Conservation (phyloP, 2,797 vertebrate genomes). For the Craterocephalus amniculus region DNA sequence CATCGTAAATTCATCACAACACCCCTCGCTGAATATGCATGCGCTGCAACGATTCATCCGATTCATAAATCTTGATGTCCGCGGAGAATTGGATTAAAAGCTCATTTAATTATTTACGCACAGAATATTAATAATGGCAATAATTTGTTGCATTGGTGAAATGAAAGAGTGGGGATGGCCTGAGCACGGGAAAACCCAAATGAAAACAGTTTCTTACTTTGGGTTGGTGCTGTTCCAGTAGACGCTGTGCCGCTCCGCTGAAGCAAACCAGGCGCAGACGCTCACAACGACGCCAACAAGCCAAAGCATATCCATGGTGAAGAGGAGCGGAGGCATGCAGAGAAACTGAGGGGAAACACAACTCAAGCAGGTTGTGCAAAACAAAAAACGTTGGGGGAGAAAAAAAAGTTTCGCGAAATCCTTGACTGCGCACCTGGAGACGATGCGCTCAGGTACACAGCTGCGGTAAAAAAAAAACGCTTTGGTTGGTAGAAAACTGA, state of each 20-base stretch:
- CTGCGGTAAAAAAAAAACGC: background rate
- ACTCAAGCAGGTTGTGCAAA: conserved; percentile 47
- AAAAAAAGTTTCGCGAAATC: conserved; percentile 7
- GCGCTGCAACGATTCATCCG: conserved; percentile 7
- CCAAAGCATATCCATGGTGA: conserved; percentile 82
- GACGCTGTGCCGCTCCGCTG: conserved; percentile 83
- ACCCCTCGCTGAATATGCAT: conserved; percentile 57
- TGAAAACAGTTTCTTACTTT: conserved; percentile 70
- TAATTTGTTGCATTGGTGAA: background rate
- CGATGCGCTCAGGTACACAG: background rate
- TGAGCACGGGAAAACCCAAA: background rate
- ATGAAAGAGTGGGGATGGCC: background rate
- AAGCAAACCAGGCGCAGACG: conserved; percentile 73
- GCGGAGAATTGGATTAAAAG: background rate
- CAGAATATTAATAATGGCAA: background rate
- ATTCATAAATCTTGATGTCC: background rate
- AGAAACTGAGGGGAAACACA: conserved; percentile 15
- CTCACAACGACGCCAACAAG: conserved; percentile 68
- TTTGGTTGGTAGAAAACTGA: background rate
- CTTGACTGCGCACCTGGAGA: conserved; percentile 19
- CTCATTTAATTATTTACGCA: background rate
- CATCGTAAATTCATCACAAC: conserved; percentile 58
- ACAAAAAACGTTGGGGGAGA: background rate
- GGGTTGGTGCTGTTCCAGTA: conserved; percentile 85
- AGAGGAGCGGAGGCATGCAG: conserved; percentile 53